phyloP scores from a whole-genome alignment of 2,113 vertebrate species.

The Laticauda colubrina region DNA sequence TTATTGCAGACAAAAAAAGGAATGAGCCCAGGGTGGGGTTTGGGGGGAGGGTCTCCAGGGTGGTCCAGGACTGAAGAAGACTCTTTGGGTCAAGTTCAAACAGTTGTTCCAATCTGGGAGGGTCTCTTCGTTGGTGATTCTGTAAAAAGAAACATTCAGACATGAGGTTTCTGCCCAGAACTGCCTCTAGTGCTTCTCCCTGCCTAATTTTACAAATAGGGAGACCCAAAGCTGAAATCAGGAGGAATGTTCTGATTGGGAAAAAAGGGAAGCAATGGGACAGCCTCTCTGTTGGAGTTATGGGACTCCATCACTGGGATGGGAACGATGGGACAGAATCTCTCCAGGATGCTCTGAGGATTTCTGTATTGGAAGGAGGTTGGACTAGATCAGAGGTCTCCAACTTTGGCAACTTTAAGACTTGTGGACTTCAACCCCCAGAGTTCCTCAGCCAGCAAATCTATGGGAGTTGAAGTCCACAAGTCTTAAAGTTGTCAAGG shows the following conservation, averaged over 20 bases:
- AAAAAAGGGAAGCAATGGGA: background rate
- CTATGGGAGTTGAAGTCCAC: too few species aligned
- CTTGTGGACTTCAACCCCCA: too few species aligned
- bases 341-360: background rate
- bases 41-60: background rate
- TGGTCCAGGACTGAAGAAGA: background rate
- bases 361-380: background rate
- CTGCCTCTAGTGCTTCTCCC: background rate
- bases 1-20: background rate
- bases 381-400: background rate
- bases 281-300: background rate
- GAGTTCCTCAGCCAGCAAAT: too few species aligned
- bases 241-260: background rate
- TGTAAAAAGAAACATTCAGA: background rate
- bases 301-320: background rate
- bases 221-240: background rate
- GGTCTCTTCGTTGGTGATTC: background rate
- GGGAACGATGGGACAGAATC: background rate
- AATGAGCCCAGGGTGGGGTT: background rate
- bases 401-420: too few species aligned
- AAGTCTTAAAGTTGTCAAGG: too few species aligned
- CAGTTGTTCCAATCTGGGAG: background rate
- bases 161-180: background rate
- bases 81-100: background rate
- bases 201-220: fast-evolving